These are phyloP conservation scores for Oxyteleia sp. DNA, from an alignment of 2,888 invertebrate genomes.

Conservation along the genomic window DNA sequence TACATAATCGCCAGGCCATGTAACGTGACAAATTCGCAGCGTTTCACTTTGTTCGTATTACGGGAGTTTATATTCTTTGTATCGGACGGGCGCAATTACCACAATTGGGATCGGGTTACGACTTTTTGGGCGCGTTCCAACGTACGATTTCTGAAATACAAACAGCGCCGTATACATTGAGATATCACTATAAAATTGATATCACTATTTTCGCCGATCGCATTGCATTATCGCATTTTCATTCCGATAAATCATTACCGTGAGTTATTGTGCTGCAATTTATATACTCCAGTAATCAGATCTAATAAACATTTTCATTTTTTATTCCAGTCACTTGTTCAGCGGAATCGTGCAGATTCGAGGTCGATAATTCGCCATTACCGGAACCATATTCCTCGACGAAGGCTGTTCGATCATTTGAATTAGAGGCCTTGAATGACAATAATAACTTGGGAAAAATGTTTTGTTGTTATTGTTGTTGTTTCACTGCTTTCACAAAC, in stretches of 20 bases:
- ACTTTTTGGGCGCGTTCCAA: constrained; percentile 47
- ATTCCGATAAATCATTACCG: constrained; percentile 48
- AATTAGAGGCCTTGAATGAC: constrained; percentile 74
- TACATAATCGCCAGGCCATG: constrained; percentile 46
- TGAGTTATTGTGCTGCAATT: constrained; percentile 52
- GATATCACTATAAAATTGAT: constrained; percentile 36
- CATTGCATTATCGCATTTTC: constrained; percentile 45
- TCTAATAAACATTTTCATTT: constrained; percentile 74
- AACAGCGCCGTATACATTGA: constrained; percentile 31
- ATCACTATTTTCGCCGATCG: constrained; percentile 18
- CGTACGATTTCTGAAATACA: constrained; percentile 23
- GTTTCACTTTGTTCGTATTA: constrained; percentile 55
- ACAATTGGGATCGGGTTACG: constrained; percentile 31
- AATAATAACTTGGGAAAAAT: constrained; percentile 68
- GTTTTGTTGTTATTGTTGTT: constrained; percentile 7
- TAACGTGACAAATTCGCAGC: constrained; percentile 60
- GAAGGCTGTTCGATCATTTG: constrained; percentile 80
- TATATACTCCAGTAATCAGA: constrained; percentile 60
- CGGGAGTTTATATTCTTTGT: constrained; percentile 42
- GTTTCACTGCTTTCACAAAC: constrained; percentile 12
- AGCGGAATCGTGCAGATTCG: constrained; percentile 76
- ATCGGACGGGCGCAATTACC: constrained; percentile 50
- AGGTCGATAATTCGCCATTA: constrained; percentile 83
- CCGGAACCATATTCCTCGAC: constrained; percentile 83
- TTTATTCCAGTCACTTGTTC: constrained; percentile 73